Evolutionary conservation across 2,113 vertebrate species (phyloP), one percentile per base, ranked within the genome.

Genomic region (Hucho hucho): DNA sequence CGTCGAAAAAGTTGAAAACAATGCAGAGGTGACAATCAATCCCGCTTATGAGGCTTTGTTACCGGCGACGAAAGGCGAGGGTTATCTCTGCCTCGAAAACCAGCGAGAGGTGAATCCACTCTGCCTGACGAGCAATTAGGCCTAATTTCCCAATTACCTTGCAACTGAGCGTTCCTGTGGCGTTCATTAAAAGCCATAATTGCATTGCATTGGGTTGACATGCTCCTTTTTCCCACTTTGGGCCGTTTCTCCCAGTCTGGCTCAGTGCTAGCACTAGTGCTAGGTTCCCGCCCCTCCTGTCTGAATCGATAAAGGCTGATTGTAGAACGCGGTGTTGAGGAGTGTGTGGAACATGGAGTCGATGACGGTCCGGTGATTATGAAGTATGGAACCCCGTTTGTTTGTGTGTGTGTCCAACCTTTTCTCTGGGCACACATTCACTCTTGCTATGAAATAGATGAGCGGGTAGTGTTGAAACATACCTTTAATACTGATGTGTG

Each of bases 101-200:
- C 82, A 67, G 78, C 71, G 80, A 77, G 83, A 84, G 88, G 88
- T 86, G 85, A 88, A 86, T 86, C 79, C n/a, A 71, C 77, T 79
- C 84, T 66, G 84, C 77, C 84, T 90, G 83, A 82, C 80, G 82
- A 89, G 49, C 49, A 53, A 53, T 53, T 53, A 53, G 4, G 49
- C 49, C 16, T 53, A 53, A 53, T 53, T 53, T 53, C 49, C 49
- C 49, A 53, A 89, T 89, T 87, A 91, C 92, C 91, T 91, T 91
- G 82, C 83, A 75, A 80, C 73, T 79, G 77, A 78, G 73, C 65
- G 78, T 81, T 43, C 89, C 85, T 83, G 83, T 86, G 82, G 83
- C 81, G 74, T 90, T 91, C 88, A 92, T 92, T 94, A 92, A 84
- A 91, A 83, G 85, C 87, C 86, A 83, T 92, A 92, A 93, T 93